These are phyloP conservation scores for Lithophane leautieri DNA, from an alignment of 2,888 invertebrate species.

Conservation along the genomic window DNA sequence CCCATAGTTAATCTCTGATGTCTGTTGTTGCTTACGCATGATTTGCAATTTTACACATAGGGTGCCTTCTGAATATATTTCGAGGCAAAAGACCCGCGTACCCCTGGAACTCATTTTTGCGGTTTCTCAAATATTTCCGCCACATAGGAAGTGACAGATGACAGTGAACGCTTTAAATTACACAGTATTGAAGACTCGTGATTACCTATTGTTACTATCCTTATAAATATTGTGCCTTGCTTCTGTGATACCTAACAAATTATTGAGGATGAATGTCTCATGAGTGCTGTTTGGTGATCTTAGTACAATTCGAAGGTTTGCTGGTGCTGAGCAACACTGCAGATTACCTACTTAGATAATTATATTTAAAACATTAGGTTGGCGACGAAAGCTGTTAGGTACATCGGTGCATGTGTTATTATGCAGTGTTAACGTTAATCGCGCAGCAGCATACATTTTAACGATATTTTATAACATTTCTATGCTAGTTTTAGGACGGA, in stretches of 20 bases:
- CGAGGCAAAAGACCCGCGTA: background rate
- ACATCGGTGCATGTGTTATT: background rate
- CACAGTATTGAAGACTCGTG: background rate
- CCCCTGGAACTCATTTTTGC: background rate
- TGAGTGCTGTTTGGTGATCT: background rate
- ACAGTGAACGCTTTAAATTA: background rate
- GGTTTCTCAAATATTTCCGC: background rate
- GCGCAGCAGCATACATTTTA: background rate
- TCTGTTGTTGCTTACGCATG: background rate
- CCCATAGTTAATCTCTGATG: background rate
- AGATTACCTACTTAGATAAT: background rate
- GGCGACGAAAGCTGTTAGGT: background rate
- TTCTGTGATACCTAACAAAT: background rate
- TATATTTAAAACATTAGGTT: background rate
- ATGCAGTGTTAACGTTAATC: background rate
- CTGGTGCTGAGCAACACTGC: background rate
- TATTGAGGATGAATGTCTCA: background rate
- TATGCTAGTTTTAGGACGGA: background rate
- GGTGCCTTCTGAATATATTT: background rate
- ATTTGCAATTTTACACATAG: background rate
- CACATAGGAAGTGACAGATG: background rate
- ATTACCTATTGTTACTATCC: background rate
- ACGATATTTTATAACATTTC: background rate
- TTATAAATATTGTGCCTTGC: background rate
- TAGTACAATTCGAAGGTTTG: background rate